phyloP scores from a whole-genome alignment of 35 echinoderm and acorn worm genomes.

The Nesometra sesokonis region DNA sequence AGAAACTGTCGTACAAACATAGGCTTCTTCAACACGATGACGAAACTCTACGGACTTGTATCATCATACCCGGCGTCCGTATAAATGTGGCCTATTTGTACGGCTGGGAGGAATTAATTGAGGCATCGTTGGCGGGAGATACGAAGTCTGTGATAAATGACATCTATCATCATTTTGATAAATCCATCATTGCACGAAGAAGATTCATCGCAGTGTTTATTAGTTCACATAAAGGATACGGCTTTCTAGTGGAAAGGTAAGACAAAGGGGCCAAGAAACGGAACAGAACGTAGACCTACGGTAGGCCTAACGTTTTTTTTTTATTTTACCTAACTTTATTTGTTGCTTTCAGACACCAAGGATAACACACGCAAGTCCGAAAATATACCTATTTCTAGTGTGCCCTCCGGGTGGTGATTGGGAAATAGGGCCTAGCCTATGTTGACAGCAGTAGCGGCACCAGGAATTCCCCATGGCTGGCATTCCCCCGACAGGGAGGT shows the following conservation, averaged over 20 bases:
- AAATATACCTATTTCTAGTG: too few relatives aligned
- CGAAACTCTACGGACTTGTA: background rate
- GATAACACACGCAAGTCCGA: too few relatives aligned
- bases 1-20: background rate
- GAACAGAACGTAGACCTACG: too few relatives aligned
- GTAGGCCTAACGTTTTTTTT: too few relatives aligned
- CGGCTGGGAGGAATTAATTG: background rate
- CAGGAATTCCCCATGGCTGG: too few relatives aligned
- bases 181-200: background rate
- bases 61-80: background rate
- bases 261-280: too few relatives aligned
- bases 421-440: too few relatives aligned
- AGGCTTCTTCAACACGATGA: background rate
- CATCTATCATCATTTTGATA: background rate
- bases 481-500: too few relatives aligned
- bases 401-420: too few relatives aligned
- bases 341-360: too few relatives aligned
- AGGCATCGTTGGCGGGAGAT: background rate
- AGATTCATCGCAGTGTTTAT: background rate
- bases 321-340: too few relatives aligned
- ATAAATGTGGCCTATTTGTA: background rate
- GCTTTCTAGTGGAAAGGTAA: background rate
- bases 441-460: too few relatives aligned
- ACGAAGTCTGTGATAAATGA: background rate
- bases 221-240: background rate